Conservation (phyloP, 2,797 vertebrate species). For the Neopelma chrysocephalum region DNA sequence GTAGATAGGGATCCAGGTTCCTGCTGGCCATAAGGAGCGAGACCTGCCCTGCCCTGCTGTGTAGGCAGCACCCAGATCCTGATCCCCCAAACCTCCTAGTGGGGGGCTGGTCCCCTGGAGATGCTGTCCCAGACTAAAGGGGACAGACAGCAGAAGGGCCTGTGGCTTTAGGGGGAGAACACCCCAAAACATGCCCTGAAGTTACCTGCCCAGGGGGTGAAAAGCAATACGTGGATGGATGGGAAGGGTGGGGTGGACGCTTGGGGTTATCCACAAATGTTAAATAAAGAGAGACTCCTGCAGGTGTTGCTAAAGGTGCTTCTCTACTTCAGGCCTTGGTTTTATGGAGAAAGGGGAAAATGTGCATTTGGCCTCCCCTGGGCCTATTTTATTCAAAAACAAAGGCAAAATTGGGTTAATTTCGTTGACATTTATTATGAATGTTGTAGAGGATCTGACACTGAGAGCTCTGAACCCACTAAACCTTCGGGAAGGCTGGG, state of each 20-base stretch:
- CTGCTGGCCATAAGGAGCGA: rapidly evolving
- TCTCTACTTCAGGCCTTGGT: not conserved
- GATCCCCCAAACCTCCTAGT: too few relatives aligned
- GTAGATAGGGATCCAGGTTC: not conserved
- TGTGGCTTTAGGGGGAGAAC: not conserved
- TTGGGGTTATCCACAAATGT: rapidly evolving
- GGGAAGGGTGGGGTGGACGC: rapidly evolving
- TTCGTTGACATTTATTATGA: not conserved
- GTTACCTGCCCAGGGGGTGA: rapidly evolving
- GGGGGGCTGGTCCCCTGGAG: not conserved
- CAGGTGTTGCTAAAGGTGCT: not conserved
- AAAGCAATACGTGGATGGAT: not conserved
- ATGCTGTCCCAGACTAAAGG: not conserved
- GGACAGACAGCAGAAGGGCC: not conserved
- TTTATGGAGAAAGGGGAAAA: not conserved
- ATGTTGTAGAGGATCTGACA: not conserved
- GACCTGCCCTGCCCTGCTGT: not conserved
- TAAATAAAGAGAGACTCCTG: not conserved
- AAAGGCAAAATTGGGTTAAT: not conserved
- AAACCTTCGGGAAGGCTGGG: not conserved
- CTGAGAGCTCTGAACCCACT: not conserved
- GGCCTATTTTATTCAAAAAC: too few relatives aligned
- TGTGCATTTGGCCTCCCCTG: not conserved
- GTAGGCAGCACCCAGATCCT: not conserved
- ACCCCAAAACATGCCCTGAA: not conserved